Base-by-base conservation (phyloP, 1,140 invertebrate species). In the Sitobion miscanthi region DNA sequence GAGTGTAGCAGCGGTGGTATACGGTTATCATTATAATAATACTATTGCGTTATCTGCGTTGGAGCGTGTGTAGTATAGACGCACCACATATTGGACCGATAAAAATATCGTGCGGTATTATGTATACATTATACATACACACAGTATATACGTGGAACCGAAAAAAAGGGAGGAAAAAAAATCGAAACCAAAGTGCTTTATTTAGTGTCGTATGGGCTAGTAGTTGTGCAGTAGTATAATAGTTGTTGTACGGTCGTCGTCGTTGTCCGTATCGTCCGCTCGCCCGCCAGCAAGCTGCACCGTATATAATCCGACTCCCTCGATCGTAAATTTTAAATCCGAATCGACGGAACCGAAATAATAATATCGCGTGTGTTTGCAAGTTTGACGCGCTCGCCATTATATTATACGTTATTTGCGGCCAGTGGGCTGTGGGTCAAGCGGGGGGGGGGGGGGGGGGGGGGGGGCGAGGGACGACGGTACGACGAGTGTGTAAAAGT, bases 321-420 rank as follows among this genome's bases (percentile, higher is more conserved):
- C 23, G 83, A 86, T 86, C 83, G 83, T 86, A 86, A 86, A 86
- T 86, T 86, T 86, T 30, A 86, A 86, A 45, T 86, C 83, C 83
- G 42, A 86, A 85, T 38, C 83, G 38, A 35, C 77, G 35, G 77
- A 38, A 69, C 62, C 77, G 83, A 86, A 86, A 86, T 86, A 86
- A 86, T 86, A 86, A 86, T 86, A 47, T 85, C 82, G 82, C 38
- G 38, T 69, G 62, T 69, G 62, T 69, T 69, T 69, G 38, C 83
- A 38, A 45, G 83, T 86, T 25, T 38, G 83, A 86, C 42, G 23
- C 42, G 42, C 83, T 25, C 30, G 62, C 21, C n/a, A 30, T 30
- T 69, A 69, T 69, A 62, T 62, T 30, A 30, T 69, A 69, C 25
- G 62, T 69, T 30, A 1, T 69, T 69, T 69, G 30, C 62, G 30